A percentile compares a stretch with the other conserved stretches of the same genome.
phyloP scores from a whole-genome alignment of 2,113 vertebrate genomes.

The Camelus bactrianus region DNA sequence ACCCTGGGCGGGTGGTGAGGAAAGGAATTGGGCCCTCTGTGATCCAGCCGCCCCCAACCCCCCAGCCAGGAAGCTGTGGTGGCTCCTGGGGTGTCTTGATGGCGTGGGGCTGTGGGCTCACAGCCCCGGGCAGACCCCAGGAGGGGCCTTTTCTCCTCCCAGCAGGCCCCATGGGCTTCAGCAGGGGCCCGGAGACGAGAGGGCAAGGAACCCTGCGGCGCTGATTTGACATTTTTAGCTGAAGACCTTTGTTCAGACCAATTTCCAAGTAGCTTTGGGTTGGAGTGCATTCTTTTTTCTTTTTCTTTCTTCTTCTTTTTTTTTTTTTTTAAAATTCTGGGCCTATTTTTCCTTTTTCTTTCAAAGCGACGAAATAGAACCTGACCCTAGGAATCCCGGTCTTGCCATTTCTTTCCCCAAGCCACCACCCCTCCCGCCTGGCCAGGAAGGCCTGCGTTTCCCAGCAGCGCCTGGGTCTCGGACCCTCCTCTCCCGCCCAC shows the following conservation, averaged over 20 bases:
- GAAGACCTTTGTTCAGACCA: conserved; percentile 73
- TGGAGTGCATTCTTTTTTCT: conserved; percentile 50
- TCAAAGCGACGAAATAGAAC: conserved; percentile 35
- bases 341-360: conserved; percentile 55
- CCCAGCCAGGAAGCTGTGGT: neutral
- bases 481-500: neutral
- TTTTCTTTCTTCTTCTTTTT: neutral
- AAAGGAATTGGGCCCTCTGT: neutral
- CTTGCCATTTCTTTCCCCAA: neutral
- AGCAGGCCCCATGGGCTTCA: neutral
- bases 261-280: conserved; percentile 65
- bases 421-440: neutral
- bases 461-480: conserved; percentile 1
- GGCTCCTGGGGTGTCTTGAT: neutral
- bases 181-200: neutral
- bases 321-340: neutral
- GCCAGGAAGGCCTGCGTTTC: conserved; percentile 14
- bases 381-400: conserved; percentile 54
- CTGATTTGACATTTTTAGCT: conserved; percentile 77
- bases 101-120: neutral
- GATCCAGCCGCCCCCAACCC: neutral
- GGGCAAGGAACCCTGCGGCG: conserved; percentile 27
- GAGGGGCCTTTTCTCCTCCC: neutral
- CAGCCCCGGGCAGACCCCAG: neutral
- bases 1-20: neutral